Evolutionary conservation across 1,140 invertebrate genomes (phyloP).

Genomic region (Cephus cinctus): DNA sequence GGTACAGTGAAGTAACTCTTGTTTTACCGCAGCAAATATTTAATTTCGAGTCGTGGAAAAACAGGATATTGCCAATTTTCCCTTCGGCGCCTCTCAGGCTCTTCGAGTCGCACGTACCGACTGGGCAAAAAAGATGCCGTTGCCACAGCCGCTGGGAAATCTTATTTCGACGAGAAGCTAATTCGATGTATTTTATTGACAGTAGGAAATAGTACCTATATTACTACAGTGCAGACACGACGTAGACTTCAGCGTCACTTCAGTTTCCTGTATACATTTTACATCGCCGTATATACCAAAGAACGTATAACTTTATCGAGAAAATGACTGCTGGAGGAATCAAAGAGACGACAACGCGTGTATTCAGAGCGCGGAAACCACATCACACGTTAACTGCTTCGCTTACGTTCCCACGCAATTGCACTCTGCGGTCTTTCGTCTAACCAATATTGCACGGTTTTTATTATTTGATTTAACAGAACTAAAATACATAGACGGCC

Average conservation of each 20-base stretch:
- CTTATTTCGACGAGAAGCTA: conserved; percentile 32
- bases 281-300: too few relatives aligned
- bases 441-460: not conserved
- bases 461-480: too few relatives aligned
- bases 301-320: too few relatives aligned
- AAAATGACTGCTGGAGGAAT: too few relatives aligned
- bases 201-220: too few relatives aligned
- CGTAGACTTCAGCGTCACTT: conserved; percentile 15
- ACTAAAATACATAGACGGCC: too few relatives aligned
- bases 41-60: conserved; percentile 35
- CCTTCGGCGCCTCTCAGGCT: too few relatives aligned
- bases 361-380: not conserved
- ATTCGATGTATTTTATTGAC: conserved; percentile 38
- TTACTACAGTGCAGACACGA: conserved; percentile 13
- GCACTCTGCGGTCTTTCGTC: too few relatives aligned
- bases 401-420: not conserved
- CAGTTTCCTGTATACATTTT: conserved; percentile 29
- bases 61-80: conserved; percentile 38
- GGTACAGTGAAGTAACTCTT: conserved; percentile 11
- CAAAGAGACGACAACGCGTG: not conserved
- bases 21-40: conserved; percentile 34
- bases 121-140: conserved; percentile 13
- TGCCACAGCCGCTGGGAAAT: conserved; percentile 29
- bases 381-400: not conserved
- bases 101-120: conserved; percentile 7